Base-by-base conservation (phyloP, 2,113 vertebrate species). In the Brachyhypopomus occidentalis region DNA sequence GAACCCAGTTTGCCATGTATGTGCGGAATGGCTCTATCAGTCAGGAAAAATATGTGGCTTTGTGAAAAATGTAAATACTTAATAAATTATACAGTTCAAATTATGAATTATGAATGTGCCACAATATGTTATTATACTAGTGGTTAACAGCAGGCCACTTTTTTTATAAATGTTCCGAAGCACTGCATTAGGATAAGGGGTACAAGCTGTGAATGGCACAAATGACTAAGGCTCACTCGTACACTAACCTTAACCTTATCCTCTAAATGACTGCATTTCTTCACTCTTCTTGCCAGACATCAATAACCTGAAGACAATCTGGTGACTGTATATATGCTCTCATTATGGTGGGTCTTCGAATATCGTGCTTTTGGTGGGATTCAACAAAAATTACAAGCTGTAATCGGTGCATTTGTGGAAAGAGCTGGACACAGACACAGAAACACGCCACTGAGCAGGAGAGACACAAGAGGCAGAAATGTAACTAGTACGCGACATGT, bases 371-470 rank as follows among this genome's bases (percentile, higher is more conserved):
- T 34, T 66, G 25, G 1, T 30, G 14, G 27, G 7, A 20, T 66
- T 41, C 41, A 17, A 71, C 34, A 19, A 60, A 63, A 63, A 62
- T 19, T 58, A 6, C 55, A 58, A 11, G 0, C 5, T 70, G 8
- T 16, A 30, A 14, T 14, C 2, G 23, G 63, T 30, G 30, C 5
- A 3, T 52, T 52, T 52, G 19, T 70, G 66, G 20, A 70, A 22
- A 41, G 36, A 41, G 66, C 36, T 9, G 25, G n/a, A 60, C n/a
- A 25, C 67, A 78, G 64, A n/a, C 69, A 56, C 45, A 36, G 77
- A 59, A 59, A 41, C 8, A 71, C 23, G 38, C 52, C 12, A 19
- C 36, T 70, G 66, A 41, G 17, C 64, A 67, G 64, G 17, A 30
- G 64, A 36, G 66, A 70, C 34, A 4, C 66, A 22, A n/a, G 9